Evolutionary conservation across 2,113 vertebrate genomes (phyloP).

Genomic region (Plecotus auritus): DNA sequence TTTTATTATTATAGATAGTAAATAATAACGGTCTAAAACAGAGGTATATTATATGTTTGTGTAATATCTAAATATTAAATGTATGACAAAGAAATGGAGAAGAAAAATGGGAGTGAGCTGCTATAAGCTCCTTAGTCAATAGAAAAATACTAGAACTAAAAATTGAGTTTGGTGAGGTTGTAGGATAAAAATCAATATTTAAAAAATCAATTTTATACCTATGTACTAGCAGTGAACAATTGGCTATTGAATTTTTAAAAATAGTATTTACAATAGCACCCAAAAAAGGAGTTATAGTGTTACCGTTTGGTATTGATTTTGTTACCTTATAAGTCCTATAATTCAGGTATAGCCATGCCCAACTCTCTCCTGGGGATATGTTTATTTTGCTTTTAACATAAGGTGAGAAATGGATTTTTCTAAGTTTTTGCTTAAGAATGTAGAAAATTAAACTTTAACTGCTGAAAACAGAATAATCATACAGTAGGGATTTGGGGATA

Average conservation of each 20-base stretch:
- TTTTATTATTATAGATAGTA: neutral
- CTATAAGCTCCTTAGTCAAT: neutral
- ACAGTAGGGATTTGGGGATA: neutral
- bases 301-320: neutral
- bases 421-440: slow-evolving; percentile 6
- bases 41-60: neutral
- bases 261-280: neutral
- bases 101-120: neutral
- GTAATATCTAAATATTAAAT: neutral
- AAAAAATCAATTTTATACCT: neutral
- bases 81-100: neutral
- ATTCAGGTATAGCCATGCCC: neutral
- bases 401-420: neutral
- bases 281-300: neutral
- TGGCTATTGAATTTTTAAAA: neutral
- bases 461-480: neutral
- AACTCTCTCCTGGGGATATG: neutral
- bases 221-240: neutral
- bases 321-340: neutral
- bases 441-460: slow-evolving; percentile 8
- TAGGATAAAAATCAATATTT: neutral
- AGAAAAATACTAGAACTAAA: neutral
- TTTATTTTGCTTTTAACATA: neutral
- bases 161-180: neutral
- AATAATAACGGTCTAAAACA: neutral